A percentile compares a stretch with the other conserved stretches of the same genome.
Conservation (phyloP, 2,797 vertebrate genomes). For the Helarctos malayanus region DNA sequence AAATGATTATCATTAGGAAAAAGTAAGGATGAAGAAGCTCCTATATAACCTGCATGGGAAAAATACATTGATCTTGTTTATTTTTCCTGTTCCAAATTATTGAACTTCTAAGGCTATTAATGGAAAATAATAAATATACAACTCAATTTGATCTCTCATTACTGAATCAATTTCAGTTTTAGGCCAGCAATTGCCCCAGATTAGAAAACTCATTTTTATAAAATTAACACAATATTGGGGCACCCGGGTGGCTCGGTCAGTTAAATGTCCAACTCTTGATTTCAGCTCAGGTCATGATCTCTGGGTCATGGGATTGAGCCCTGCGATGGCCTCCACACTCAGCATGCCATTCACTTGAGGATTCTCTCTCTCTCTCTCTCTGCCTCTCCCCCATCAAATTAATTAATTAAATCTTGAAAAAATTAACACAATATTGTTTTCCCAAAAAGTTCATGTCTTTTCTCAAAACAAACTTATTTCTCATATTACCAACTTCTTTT, state of each 20-base stretch:
- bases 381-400: background rate
- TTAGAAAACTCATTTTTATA: conserved; percentile 4
- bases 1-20: background rate
- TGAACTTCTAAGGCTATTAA: background rate
- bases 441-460: background rate
- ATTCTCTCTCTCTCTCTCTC: background rate
- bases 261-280: background rate
- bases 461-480: background rate
- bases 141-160: background rate
- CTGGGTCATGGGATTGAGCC: background rate
- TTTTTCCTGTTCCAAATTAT: background rate
- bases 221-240: background rate
- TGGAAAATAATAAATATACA: background rate
- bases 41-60: background rate
- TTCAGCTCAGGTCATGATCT: background rate
- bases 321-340: background rate
- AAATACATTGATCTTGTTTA: background rate
- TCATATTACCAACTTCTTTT: conserved; percentile 28
- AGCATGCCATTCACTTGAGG: background rate
- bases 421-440: background rate
- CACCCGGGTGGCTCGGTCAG: background rate
- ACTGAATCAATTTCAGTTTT: conserved; percentile 2
- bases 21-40: background rate
- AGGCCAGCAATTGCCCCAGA: background rate
- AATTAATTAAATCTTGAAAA: background rate